These are phyloP conservation scores for Istiophorus platypterus DNA, from an alignment of 2,113 vertebrate species.

Conservation along the genomic window DNA sequence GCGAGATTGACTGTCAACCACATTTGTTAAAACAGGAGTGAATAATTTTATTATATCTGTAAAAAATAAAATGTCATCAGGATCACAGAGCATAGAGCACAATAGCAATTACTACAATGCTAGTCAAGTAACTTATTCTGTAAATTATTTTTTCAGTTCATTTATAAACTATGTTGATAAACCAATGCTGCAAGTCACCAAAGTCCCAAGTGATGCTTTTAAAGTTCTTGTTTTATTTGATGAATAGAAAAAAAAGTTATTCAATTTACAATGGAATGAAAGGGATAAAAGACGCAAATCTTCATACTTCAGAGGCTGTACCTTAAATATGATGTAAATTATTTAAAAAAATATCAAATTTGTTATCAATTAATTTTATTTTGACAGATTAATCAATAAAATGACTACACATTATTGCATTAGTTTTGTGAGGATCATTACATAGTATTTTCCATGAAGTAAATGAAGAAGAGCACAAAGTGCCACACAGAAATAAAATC, in stretches of 20 bases:
- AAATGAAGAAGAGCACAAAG: conserved; percentile 3
- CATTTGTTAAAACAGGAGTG: conserved; percentile 14
- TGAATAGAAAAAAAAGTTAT: not conserved
- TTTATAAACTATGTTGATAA: not conserved
- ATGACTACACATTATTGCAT: not conserved
- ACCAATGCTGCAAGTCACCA: not conserved
- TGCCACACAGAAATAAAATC: not conserved
- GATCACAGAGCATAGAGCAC: not conserved
- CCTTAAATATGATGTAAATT: not conserved
- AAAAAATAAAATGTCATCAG: conserved; percentile 18
- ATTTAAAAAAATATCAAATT: not conserved
- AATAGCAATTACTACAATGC: not conserved
- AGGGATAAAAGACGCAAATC: not conserved
- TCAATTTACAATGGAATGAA: not conserved
- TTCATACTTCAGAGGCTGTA: not conserved
- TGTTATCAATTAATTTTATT: not conserved
- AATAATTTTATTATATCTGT: conserved; percentile 34
- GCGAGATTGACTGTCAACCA: not conserved
- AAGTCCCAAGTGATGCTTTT: not conserved
- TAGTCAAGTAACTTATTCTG: not conserved
- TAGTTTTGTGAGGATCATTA: not conserved
- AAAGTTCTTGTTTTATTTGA: not conserved
- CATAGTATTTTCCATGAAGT: not conserved
- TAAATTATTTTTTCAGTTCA: not conserved
- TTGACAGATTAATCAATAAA: conserved; percentile 11